Evolutionary conservation across 2,797 vertebrate species (phyloP), one percentile per base, ranked within the genome.

Genomic region (Lutjanus campechanus): DNA sequence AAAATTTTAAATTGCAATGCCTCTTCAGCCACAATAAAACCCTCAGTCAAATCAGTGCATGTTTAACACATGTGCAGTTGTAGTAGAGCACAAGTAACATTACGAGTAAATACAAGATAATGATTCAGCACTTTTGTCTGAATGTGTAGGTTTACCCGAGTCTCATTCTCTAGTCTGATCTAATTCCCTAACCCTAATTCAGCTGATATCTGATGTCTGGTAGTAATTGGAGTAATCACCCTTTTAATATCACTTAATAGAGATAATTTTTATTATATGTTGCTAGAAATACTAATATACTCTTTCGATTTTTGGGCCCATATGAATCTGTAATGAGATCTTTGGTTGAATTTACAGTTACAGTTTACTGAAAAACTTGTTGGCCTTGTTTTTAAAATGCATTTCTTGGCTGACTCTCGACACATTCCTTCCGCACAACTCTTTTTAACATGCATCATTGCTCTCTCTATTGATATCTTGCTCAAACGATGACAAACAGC

Each of bases 401-500:
- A 65, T 22, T 44, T 58, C 12, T 44, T 49, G 7, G 40, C 20
- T 74, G 41, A 16, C 51, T 65, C 64, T 62, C 20, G 2, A 19
- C 19, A 17, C 8, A 17, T 22, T 43, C 17, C n/a, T 20, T 54
- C 51, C 69, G 49, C 15, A 36, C 60, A 20, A 16, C 25, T 36
- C 43, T 19, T 44, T 62, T 74, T 15, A 73, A 59, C 60, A 43
- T 67, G 51, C 47, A 58, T 9, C 50, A 22, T 61, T 47, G 9
- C 49, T 64, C 55, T 60, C 13, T 69, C 20, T 36, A 77, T 76
- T 58, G 55, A 79, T 58, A 62, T 67, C 58, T 78, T 15, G 17
- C 66, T 81, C 60, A 77, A 73, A 86, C n/a, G 15, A 72, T 71
- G 82, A 88, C 67, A 83, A 82, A 85, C 71, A 73, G 66, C 63